A percentile compares a stretch with the other conserved stretches of the same genome.
phyloP scores from a whole-genome alignment of 1,140 invertebrate genomes.

The Drosophila paulistorum region DNA sequence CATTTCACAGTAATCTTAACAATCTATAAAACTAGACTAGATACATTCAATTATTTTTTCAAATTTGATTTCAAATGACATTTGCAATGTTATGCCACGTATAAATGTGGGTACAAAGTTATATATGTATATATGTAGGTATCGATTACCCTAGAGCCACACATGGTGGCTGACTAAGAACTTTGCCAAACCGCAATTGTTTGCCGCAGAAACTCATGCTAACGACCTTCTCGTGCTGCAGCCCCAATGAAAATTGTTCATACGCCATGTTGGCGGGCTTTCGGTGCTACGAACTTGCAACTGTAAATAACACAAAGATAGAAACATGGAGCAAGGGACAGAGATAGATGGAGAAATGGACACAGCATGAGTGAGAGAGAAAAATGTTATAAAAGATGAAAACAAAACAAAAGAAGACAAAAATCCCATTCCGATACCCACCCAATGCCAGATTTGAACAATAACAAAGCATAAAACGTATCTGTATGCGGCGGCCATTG shows the following conservation, averaged over 20 bases:
- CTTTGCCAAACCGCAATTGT: neutral
- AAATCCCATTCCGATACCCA: slow-evolving; percentile 27
- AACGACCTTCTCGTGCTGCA: slow-evolving; percentile 20
- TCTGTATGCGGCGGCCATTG: slow-evolving; percentile 38
- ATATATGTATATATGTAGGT: no score
- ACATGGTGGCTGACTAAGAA: neutral
- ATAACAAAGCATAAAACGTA: slow-evolving; percentile 33
- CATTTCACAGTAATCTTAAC: no score
- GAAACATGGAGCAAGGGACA: neutral
- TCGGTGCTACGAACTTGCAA: slow-evolving; percentile 33
- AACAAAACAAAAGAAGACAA: slow-evolving; percentile 2
- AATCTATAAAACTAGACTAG: no score
- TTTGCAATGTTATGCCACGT: no score
- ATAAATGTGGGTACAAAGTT: no score
- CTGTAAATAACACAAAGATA: slow-evolving; percentile 42
- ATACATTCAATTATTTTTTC: no score
- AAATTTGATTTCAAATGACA: no score
- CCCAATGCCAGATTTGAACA: slow-evolving; percentile 39
- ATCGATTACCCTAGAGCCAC: no score
- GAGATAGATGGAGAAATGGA: neutral
- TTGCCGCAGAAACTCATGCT: neutral
- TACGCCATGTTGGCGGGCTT: slow-evolving; percentile 47
- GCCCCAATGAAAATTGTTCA: slow-evolving; percentile 54
- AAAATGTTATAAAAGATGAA: neutral
- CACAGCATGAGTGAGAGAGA: neutral